A percentile compares a stretch with the other conserved stretches of the same genome.
Conservation (phyloP, 2,797 vertebrate genomes). For the Neosalanx taihuensis region DNA sequence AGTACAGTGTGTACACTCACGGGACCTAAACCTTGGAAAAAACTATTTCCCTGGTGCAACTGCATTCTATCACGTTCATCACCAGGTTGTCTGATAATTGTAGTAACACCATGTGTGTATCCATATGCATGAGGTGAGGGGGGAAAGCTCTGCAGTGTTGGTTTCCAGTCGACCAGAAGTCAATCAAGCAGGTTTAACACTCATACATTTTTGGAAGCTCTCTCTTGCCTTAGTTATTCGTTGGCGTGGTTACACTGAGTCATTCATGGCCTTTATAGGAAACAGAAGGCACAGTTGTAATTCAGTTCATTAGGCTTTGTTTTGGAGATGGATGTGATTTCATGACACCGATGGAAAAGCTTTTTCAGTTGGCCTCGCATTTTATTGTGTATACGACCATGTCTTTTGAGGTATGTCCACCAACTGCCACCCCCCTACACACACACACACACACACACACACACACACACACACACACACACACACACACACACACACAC, state of each 20-base stretch:
- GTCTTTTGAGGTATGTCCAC: background rate
- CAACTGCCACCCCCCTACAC: background rate
- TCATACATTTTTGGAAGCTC: background rate
- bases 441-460: background rate
- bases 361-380: background rate
- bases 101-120: constrained; percentile 30
- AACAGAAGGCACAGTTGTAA: background rate
- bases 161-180: background rate
- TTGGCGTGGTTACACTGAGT: background rate
- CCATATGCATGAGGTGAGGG: constrained; percentile 40
- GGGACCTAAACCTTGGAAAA: no score
- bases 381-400: no score
- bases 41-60: background rate
- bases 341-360: no score
- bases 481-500: background rate
- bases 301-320: background rate
- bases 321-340: background rate
- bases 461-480: constrained; percentile 9
- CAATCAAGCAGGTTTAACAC: background rate
- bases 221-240: background rate
- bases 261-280: no score
- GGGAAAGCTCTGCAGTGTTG: constrained; percentile 19
- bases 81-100: background rate
- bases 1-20: no score
- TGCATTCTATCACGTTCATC: constrained; percentile 11